These are phyloP conservation scores for Corythaixoides concolor DNA, from an alignment of 2,113 vertebrate genomes.

Conservation along the genomic window DNA sequence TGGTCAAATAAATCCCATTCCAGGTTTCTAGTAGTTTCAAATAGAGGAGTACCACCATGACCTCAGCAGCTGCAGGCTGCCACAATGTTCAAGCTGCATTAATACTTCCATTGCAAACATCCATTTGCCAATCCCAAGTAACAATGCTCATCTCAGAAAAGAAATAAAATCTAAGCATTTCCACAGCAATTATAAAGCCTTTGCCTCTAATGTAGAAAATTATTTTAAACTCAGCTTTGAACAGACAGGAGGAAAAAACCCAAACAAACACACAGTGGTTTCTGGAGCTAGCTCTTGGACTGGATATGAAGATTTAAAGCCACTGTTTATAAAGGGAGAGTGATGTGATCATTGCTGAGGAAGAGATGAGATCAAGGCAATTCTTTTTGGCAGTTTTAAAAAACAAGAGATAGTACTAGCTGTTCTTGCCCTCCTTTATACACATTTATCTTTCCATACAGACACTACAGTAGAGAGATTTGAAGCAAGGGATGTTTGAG, in stretches of 20 bases:
- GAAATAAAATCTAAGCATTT: background rate
- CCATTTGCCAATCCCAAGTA: background rate
- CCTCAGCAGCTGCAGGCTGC: background rate
- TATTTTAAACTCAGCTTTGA: background rate
- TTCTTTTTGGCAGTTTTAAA: background rate
- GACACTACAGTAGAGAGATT: background rate
- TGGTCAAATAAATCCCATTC: background rate
- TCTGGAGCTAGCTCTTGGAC: slow-evolving; percentile 4
- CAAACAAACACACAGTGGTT: background rate
- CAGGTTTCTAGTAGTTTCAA: background rate
- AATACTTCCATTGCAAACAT: background rate
- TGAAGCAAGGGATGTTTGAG: background rate
- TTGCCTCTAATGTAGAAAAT: background rate
- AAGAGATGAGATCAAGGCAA: background rate
- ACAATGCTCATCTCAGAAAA: background rate
- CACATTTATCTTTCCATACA: background rate
- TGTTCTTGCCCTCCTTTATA: background rate
- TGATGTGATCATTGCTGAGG: background rate
- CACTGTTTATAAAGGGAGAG: background rate
- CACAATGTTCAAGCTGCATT: background rate
- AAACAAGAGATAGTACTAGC: background rate
- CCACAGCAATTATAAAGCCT: background rate
- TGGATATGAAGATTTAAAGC: background rate
- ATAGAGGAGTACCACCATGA: background rate
- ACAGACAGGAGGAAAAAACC: background rate